Percentiles rank a stretch among this genome's conserved stretches.
phyloP scores from a whole-genome alignment of 2,888 invertebrate genomes.

The Diadromus collaris region DNA sequence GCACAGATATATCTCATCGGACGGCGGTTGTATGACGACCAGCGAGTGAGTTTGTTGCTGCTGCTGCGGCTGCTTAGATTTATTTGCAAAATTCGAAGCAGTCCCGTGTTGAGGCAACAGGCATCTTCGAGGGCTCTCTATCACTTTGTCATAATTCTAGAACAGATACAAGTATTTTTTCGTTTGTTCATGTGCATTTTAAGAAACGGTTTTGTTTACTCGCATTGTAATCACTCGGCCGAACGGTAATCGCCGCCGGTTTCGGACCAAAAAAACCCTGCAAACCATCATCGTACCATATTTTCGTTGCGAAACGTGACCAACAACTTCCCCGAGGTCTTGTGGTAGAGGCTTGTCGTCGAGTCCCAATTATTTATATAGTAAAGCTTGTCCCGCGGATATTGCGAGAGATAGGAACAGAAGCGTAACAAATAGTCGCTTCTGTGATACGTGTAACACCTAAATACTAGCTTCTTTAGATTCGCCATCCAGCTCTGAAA shows the following conservation, averaged over 20 bases:
- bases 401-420: slow-evolving; percentile 86
- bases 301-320: slow-evolving; percentile 90
- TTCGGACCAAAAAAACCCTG: background rate
- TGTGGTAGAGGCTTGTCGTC: slow-evolving; percentile 87
- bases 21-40: slow-evolving; percentile 82
- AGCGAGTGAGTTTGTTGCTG: slow-evolving; percentile 77
- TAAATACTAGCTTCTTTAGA: slow-evolving; percentile 85
- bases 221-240: background rate
- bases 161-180: slow-evolving; percentile 36
- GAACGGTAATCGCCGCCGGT: background rate
- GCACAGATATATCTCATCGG: slow-evolving; percentile 87
- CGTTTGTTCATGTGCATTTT: background rate
- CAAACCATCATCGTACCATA: slow-evolving; percentile 79
- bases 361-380: slow-evolving; percentile 88
- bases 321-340: slow-evolving; percentile 84
- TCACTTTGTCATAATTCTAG: slow-evolving; percentile 77
- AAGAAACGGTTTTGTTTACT: background rate
- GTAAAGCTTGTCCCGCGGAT: slow-evolving; percentile 84
- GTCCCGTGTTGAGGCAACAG: slow-evolving; percentile 78
- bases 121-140: slow-evolving; percentile 79
- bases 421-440: slow-evolving; percentile 87
- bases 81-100: slow-evolving; percentile 62
- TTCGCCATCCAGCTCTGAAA: slow-evolving; percentile 83
- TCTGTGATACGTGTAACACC: slow-evolving; percentile 88
- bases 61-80: slow-evolving; percentile 74